Conservation (phyloP, 2,888 invertebrate species). For the Lepidochrysops patricia region DNA sequence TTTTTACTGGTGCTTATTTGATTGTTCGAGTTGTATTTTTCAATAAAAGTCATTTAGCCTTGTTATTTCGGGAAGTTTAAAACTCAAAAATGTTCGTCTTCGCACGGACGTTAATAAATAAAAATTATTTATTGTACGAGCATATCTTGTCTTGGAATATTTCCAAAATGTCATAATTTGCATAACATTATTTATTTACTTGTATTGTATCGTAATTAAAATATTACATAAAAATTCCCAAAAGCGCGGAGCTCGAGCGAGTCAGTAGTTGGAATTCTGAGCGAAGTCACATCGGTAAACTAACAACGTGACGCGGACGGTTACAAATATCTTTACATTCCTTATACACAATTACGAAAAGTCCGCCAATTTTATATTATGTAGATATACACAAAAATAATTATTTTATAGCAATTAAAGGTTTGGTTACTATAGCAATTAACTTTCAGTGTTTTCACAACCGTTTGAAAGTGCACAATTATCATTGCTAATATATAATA, state of each 20-base stretch:
- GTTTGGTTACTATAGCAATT: too few species aligned
- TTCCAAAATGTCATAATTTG: not conserved
- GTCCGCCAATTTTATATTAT: not conserved
- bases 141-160: not conserved
- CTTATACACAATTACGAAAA: not conserved
- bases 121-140: not conserved
- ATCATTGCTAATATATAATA: too few species aligned
- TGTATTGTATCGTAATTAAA: not conserved
- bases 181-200: not conserved
- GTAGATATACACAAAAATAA: not conserved
- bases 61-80: not conserved
- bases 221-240: not conserved
- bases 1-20: too few species aligned
- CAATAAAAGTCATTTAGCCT: not conserved
- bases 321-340: not conserved
- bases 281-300: not conserved
- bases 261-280: not conserved
- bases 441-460: too few species aligned
- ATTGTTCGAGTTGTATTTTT: not conserved
- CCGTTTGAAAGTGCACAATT: too few species aligned
- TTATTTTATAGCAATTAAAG: not conserved
- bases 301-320: not conserved
- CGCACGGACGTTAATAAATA: not conserved
- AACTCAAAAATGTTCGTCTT: not conserved
- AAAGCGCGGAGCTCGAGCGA: not conserved